Percentiles rank a stretch among this genome's conserved stretches.
Conservation (phyloP, 2,113 vertebrate genomes). For the western clawed frog (Xenopus tropicalis) region UCB_Xtro_10.0 CM004448.2:94850501-94851000, state of each 20-base stretch:
- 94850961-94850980: constrained; percentile 27
- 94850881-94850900: constrained; percentile 21
- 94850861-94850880: constrained; percentile 27
- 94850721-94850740: neutral
- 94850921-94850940: constrained; percentile 30
- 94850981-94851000: neutral
- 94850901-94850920: constrained; percentile 32
- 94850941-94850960: constrained; percentile 18
- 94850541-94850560: too few species aligned
- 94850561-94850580: too few species aligned
- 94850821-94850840: constrained; percentile 38
- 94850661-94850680: too few species aligned
- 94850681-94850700: neutral
- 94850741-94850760: constrained; percentile 37
- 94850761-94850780: constrained; percentile 35
- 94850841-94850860: constrained; percentile 23
- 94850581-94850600: too few species aligned
- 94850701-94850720: neutral
- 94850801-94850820: constrained; percentile 45
- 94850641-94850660: too few species aligned
- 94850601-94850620: too few species aligned
- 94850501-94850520: too few species aligned
- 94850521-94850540: too few species aligned
- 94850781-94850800: constrained; percentile 40
- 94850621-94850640: too few species aligned